phyloP scores from a whole-genome alignment of 2,888 invertebrate species.

The Aphidius colemani region DNA sequence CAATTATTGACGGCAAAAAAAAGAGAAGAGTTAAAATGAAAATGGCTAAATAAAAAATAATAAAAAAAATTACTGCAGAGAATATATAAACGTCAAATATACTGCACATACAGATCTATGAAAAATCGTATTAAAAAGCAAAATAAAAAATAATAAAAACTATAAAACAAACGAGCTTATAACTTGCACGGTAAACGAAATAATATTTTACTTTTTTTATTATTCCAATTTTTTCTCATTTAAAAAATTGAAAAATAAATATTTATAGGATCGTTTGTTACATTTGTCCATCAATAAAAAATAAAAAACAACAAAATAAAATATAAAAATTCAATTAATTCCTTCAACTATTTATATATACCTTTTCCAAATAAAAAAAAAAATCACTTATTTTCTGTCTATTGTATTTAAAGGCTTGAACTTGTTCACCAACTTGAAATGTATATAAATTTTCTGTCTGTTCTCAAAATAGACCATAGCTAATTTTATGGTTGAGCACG shows the following conservation, averaged over 20 bases:
- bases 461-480: conserved; percentile 57
- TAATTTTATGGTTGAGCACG: conserved; percentile 53
- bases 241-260: too few species aligned
- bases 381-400: neutral
- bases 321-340: too few species aligned
- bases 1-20: conserved; percentile 49
- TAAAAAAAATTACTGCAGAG: neutral
- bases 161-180: conserved; percentile 41
- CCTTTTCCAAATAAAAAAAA: too few species aligned
- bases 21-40: conserved; percentile 21
- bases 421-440: conserved; percentile 31
- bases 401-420: conserved; percentile 1
- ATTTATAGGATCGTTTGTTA: too few species aligned
- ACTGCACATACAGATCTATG: conserved; percentile 10
- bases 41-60: conserved; percentile 27
- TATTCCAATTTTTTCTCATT: too few species aligned
- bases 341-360: too few species aligned
- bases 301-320: too few species aligned
- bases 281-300: too few species aligned
- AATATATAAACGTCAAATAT: conserved; percentile 15
- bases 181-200: neutral
- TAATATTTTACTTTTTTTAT: too few species aligned
- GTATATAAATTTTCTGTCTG: too few species aligned
- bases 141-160: conserved; percentile 27
- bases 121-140: conserved; percentile 6